Evolutionary conservation across 37 sponge, comb jelly and placozoan genomes (phyloP).

Genomic region (Ephydatia muelleri): DNA sequence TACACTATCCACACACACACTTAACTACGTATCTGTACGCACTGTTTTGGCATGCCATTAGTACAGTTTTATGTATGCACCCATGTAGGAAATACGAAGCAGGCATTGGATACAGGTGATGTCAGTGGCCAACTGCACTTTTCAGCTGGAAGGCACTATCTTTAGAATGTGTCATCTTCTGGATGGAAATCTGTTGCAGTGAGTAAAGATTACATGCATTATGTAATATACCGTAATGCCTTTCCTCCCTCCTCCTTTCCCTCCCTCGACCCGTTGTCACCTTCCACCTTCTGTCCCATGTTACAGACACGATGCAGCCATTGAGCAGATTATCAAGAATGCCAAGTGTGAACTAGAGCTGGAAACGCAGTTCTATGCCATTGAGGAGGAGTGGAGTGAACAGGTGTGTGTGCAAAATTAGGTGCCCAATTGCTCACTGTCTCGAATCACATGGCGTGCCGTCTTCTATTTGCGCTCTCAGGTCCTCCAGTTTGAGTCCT

Average conservation of each 20-base stretch:
- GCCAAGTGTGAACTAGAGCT: slow-evolving; percentile 72
- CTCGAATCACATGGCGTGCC: not conserved
- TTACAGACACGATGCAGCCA: slow-evolving; percentile 48
- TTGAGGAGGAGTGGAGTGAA: slow-evolving; percentile 90
- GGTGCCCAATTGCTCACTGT: not conserved
- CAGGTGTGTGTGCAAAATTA: slow-evolving; percentile 46
- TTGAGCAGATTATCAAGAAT: slow-evolving; percentile 64
- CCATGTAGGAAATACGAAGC: slow-evolving; percentile 66
- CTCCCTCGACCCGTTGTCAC: not conserved
- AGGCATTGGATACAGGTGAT: slow-evolving; percentile 94
- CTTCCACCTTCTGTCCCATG: not conserved
- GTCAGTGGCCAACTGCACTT: slow-evolving; percentile 75
- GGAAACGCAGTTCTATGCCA: slow-evolving; percentile 58
- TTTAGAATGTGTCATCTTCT: slow-evolving; percentile 83
- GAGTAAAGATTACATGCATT: slow-evolving; percentile 14
- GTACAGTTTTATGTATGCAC: not conserved
- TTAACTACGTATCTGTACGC: not conserved
- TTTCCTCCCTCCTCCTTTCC: not conserved
- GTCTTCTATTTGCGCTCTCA: not conserved
- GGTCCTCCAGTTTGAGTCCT: slow-evolving; percentile 62
- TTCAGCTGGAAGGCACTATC: slow-evolving; percentile 86
- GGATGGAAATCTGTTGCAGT: slow-evolving; percentile 75
- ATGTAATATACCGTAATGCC: not conserved
- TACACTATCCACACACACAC: not conserved
- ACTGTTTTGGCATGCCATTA: not conserved